Percentiles rank a stretch among this genome's conserved stretches.
Conservation (phyloP, 2,888 invertebrate species). For the Dermolepida albohirtum region DNA sequence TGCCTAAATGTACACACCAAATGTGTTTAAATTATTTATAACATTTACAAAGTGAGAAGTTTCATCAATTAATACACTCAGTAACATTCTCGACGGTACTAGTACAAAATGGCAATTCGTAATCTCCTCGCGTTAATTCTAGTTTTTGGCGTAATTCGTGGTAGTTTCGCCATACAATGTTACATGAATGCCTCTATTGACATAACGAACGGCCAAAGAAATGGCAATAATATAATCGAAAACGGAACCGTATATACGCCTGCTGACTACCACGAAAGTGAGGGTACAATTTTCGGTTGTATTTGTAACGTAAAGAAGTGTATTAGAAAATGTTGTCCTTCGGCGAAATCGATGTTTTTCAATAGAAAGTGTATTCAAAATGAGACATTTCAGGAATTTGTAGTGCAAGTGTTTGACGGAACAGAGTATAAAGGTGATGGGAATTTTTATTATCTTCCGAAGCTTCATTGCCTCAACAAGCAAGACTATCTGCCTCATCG, state of each 20-base stretch:
- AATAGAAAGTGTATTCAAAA: background rate
- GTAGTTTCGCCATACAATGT: background rate
- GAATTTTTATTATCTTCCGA: constrained; percentile 1
- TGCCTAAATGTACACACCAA: no score
- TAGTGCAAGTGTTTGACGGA: constrained; percentile 3
- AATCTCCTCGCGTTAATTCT: no score
- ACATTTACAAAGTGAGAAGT: no score
- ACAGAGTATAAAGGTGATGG: background rate
- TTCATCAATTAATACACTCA: no score
- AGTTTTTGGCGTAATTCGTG: background rate
- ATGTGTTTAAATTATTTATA: no score
- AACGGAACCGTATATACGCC: background rate
- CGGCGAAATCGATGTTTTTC: background rate
- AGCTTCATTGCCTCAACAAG: background rate
- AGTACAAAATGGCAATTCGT: no score
- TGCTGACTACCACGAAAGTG: constrained; percentile 10
- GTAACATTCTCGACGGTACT: no score
- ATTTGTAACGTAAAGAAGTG: constrained; percentile 22
- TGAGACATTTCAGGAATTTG: background rate
- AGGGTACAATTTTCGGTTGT: constrained; percentile 5
- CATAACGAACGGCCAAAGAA: constrained; percentile 20
- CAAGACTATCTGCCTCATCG: background rate
- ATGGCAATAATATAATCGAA: constrained; percentile 17
- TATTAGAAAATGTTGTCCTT: constrained; percentile 22
- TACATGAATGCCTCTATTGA: constrained; percentile 8